Evolutionary conservation across 1,140 invertebrate genomes (phyloP), one percentile per base, ranked within the genome.

Genomic region (Eueides isabella): DNA sequence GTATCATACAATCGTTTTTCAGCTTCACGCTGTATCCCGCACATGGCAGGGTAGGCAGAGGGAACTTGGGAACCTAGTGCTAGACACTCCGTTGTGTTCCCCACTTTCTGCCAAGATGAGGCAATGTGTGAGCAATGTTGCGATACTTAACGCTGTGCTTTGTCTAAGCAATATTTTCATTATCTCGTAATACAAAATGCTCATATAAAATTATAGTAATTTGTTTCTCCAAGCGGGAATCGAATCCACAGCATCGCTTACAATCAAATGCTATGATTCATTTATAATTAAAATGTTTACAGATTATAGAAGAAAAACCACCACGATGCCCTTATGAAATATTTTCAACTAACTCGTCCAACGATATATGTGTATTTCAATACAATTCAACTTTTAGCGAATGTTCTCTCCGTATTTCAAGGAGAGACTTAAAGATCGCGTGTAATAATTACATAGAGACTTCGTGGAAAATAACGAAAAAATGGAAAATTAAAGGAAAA

Each of bases 361-460:
- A 69, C 5, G 35, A 75, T 16, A 31, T 87, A 23, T 86, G 83
- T 61, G 71, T 76, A 7, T 38, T 71, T 26, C 66, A 85, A 67
- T 82, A 78, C 29, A 80, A 73, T n/a, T 75, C 83, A 33, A 62
- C 66, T 16, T 67, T 67, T 0, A 61, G 61, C 12, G 11, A 23
- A 0, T 88, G 85, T 61, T 74, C 80, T 29, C 44, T 70, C 4
- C 38, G 71, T 6, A 81, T 85, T 29, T 80, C 71, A 5, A 67
- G 83, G 12, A 71, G 63, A 19, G 75, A 85, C 61, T 31, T 89
- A 23, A 65, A 64, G 65, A 55, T 64, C 11, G 71, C 64, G 0
- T 89, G 87, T 62, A 78, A 80, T 29, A 84, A 86, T 67, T 81
- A 80, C 23, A 81, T 89, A 6, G 68, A 79, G 65, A 87, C 87